Evolutionary conservation across 2,888 invertebrate genomes (phyloP), one percentile per base, ranked within the genome.

Genomic region (Crossocerus cetratus): DNA sequence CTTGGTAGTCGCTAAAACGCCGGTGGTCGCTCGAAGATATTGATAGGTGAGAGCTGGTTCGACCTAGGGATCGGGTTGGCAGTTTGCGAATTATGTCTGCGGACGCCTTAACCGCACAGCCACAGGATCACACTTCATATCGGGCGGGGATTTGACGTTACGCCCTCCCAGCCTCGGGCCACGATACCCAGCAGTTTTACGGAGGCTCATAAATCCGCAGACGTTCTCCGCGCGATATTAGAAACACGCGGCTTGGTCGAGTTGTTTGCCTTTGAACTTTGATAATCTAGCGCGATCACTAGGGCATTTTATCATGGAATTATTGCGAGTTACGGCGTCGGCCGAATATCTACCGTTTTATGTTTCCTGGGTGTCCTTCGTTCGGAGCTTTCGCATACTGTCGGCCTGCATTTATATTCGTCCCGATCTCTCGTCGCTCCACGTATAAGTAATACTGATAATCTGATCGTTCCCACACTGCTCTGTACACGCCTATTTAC

Each of bases 11-110:
- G 5, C 32, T 32, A 32, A 32, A 32, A 32, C 11, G 32, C 32
- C 32, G 5, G 32, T 32, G 32, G 20, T 65, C 16, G 44, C 32
- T 45, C 44, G n/a, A 42, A 67, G 64, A 45, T 55, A 5, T 67
- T 64, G 66, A 64, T 61, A 43, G 61, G 64, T 62, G 66, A 54
- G 69, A 32, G 32, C 43, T 62, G 54, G 22, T 14, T 49, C 60
- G 60, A 60, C n/a, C n/a, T 18, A 43, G 65, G 74, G 76, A 61
- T 67, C 58, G 65, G 64, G 75, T 74, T 76, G 75, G 75, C 75
- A 76, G 76, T 76, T 74, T 63, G 65, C 44, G 66, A 66, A 54
- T 64, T 42, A 21, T 63, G 44, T 22, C 53, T 23, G 32, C 45
- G 11, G 23, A 64, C 14, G 22, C 20, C 42, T 23, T 43, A 42